phyloP scores from a whole-genome alignment of 2,888 invertebrate genomes.

The Rosalia funebris region DNA sequence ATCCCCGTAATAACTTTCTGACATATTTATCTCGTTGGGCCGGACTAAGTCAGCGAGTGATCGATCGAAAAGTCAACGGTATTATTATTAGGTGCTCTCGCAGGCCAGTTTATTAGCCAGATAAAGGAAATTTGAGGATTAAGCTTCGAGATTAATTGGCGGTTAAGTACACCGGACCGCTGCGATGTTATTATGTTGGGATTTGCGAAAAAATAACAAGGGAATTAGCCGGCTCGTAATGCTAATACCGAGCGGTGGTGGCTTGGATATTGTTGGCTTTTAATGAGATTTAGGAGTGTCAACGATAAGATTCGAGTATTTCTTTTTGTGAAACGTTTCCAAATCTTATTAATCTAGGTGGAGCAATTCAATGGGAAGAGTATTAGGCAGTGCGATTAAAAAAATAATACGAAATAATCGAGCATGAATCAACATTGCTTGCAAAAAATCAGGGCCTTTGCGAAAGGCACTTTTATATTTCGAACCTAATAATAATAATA shows the following conservation, averaged over 20 bases:
- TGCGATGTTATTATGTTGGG: slow-evolving; percentile 13
- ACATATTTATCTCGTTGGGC: slow-evolving; percentile 24
- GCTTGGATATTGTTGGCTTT: slow-evolving; percentile 1
- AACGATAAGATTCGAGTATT: not conserved
- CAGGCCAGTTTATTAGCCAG: slow-evolving; percentile 8
- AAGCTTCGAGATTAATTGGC: slow-evolving; percentile 13
- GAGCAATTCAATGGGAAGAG: no score
- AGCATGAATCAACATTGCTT: no score
- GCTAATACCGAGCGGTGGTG: no score
- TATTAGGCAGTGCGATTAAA: no score
- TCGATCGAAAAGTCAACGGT: slow-evolving; percentile 26
- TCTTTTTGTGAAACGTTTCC: no score
- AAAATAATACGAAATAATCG: no score
- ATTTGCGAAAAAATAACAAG: slow-evolving; percentile 9
- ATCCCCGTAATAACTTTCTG: slow-evolving; percentile 28
- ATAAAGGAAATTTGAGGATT: slow-evolving; percentile 24
- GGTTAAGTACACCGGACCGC: slow-evolving; percentile 6
- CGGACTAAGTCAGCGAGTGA: slow-evolving; percentile 14
- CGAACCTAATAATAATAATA: no score
- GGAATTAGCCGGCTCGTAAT: slow-evolving; percentile 1
- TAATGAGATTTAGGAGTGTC: not conserved
- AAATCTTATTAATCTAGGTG: no score
- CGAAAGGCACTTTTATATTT: no score
- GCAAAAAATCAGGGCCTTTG: no score
- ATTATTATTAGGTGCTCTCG: slow-evolving; percentile 6